A percentile compares a stretch with the other conserved stretches of the same genome.
These are phyloP conservation scores for Sussaba pulchella DNA, from an alignment of 2,888 invertebrate genomes.

Conservation along the genomic window DNA sequence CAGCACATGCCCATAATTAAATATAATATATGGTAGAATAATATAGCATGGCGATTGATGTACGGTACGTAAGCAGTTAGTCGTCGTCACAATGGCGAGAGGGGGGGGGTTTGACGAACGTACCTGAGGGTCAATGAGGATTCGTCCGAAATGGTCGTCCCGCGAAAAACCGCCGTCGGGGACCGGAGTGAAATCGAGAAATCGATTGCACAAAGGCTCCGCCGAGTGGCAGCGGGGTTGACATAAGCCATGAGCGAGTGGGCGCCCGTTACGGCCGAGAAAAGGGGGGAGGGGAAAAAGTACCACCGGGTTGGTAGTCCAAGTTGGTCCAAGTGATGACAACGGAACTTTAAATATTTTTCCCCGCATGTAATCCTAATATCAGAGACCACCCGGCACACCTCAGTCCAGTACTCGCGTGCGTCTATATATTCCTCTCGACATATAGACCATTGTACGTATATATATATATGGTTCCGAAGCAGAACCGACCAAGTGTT, in stretches of 20 bases:
- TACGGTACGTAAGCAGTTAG: not conserved
- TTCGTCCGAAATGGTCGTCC: conserved; percentile 84
- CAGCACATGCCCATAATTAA: no score
- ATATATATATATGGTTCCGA: no score
- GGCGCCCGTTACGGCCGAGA: not conserved
- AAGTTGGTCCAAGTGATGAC: not conserved
- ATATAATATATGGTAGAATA: no score
- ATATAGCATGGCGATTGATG: conserved; percentile 1
- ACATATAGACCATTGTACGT: no score
- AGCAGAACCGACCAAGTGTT: no score
- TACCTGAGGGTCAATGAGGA: conserved; percentile 86
- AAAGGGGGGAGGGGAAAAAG: not conserved
- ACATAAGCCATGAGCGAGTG: not conserved
- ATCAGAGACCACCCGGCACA: not conserved
- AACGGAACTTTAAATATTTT: not conserved
- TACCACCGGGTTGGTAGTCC: not conserved
- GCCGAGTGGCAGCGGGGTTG: conserved; percentile 5
- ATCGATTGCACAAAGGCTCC: conserved; percentile 27
- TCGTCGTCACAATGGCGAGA: no score
- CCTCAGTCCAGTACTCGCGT: not conserved
- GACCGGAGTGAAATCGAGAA: conserved; percentile 34
- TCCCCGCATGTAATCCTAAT: not conserved
- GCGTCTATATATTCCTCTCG: not conserved
- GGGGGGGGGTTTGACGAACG: conserved; percentile 74
- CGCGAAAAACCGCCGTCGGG: conserved; percentile 14